Evolutionary conservation across 1,140 invertebrate genomes (phyloP), one percentile per base, ranked within the genome.

Genomic region (Halyomorpha halys): DNA sequence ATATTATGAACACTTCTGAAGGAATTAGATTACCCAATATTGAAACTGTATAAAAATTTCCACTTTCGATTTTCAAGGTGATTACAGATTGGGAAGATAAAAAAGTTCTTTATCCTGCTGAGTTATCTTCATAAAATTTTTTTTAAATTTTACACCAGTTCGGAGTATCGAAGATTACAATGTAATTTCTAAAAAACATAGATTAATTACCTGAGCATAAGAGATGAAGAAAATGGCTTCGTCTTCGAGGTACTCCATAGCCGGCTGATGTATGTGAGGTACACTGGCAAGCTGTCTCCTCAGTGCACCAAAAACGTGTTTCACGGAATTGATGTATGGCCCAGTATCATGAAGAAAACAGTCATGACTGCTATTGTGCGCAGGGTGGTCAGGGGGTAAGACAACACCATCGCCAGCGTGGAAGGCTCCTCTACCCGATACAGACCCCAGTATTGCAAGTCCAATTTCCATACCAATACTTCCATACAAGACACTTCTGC

Each of bases 401-500:
- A 79, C 69, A 65, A 73, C 73, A n/a, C 72, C 74, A 59, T 76
- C 72, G 21, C 73, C 68, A 51, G 76, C 74, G 72, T 77, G 77
- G 1, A 74, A 69, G 49, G 76, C 72, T 21, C 74, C 73, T 62
- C 74, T 73, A 1, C 76, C 72, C 51, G 76, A 68, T 51, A 80
- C 69, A 21, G 72, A 66, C 44, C 74, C 71, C 21, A 80, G 56
- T 51, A 80, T 70, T 15, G 76, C 75, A 39, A 71, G 63, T 19
- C 74, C 73, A 39, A 81, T 74, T 69, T 78, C 75, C n/a, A 75
- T 71, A 5, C 79, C 79, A 11, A 80, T 47, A 34, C 74, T 68
- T 49, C 78, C 79, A 70, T 77, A 80, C 44, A 78, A 68, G 11
- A 80, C 71, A 9, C 77, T 68, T 59, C 77, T 79, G 68, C 45